These are phyloP conservation scores for Hypena proboscidalis DNA, from an alignment of 2,888 invertebrate species.

Conservation along the genomic window DNA sequence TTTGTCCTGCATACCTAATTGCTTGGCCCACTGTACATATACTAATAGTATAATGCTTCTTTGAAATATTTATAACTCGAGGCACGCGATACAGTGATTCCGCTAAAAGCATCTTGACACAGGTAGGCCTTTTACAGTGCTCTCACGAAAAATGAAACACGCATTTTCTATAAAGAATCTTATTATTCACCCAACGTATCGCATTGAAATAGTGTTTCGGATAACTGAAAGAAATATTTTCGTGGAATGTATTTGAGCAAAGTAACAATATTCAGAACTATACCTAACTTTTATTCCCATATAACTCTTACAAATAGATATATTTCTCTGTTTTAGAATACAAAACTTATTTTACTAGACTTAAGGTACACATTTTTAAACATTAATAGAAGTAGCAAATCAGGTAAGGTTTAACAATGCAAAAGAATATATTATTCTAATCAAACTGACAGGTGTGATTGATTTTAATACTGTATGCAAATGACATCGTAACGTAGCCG, in stretches of 20 bases:
- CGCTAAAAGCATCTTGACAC: conserved; percentile 70
- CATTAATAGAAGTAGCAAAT: too few relatives aligned
- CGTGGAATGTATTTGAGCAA: conserved; percentile 45
- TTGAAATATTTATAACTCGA: conserved; percentile 60
- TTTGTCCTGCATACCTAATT: too few relatives aligned
- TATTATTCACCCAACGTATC: conserved; percentile 66
- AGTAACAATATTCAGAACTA: conserved; percentile 69
- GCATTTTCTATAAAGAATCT: conserved; percentile 57
- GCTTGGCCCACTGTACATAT: conserved; percentile 51
- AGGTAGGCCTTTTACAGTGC: conserved; percentile 53
- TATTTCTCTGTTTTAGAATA: conserved; percentile 55
- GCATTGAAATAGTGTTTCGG: conserved; percentile 64
- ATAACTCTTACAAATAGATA: conserved; percentile 70
- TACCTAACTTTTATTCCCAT: conserved; percentile 58
- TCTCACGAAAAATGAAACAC: conserved; percentile 50
- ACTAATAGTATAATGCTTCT: conserved; percentile 60
- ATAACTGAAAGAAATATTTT: conserved; percentile 67
- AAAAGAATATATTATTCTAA: too few relatives aligned
- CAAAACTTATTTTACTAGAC: not conserved
- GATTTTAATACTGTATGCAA: too few relatives aligned
- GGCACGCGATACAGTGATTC: conserved; percentile 77
- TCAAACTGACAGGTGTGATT: too few relatives aligned
- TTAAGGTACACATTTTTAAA: too few relatives aligned
- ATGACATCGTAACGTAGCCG: too few relatives aligned
- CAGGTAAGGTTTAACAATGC: too few relatives aligned